Base-by-base conservation (phyloP, 2,113 vertebrate species). In the Morone chrysops region DNA sequence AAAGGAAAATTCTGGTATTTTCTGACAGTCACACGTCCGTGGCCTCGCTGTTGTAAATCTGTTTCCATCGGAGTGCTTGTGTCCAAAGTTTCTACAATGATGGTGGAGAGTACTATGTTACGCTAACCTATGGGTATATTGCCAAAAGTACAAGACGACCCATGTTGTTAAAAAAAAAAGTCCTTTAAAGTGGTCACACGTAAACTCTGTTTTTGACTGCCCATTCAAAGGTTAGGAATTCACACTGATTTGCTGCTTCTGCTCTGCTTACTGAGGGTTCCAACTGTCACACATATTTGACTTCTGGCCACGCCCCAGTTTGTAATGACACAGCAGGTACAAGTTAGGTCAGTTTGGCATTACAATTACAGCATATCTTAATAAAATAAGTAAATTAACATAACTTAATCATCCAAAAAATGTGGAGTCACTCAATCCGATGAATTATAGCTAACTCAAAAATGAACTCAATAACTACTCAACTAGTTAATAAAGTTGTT, bases 251-350 rank as follows among this genome's bases (percentile, higher is more conserved):
- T 4, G 31, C 20, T 40, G 50, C 8, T 45, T 70, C 68, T 61
- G 78, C 73, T 81, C 54, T 79, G 74, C 59, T 78, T 48, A 60
- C 54, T 69, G 62, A 38, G 47, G 25, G 8, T 36, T 70, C 59
- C 84, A 76, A 72, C 74, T 14, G 17, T 36, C 14, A 20, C 31
- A 36, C 10, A 4, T 56, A 10, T 47, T 14, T 36, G 22, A 36
- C 48, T 2, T 51, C 6, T 38, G n/a, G 45, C 36, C 43, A 54
- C 20, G 0, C 59, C 57, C 38, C 38, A 6, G 22, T 22, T 13
- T 12, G 48, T 72, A 40, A 80, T 48, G 40, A 65, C 60, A 80
- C 48, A 54, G 17, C 36, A 36, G n/a, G 40, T 67, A 66, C 10
- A 57, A 14, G 43, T 36, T 0, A 14, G 11, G 7, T 59, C 25